A percentile compares a stretch with the other conserved stretches of the same genome.
These are phyloP conservation scores for Strigamia maritima DNA, from an alignment of 2,888 invertebrate species.

Conservation along the genomic window DNA sequence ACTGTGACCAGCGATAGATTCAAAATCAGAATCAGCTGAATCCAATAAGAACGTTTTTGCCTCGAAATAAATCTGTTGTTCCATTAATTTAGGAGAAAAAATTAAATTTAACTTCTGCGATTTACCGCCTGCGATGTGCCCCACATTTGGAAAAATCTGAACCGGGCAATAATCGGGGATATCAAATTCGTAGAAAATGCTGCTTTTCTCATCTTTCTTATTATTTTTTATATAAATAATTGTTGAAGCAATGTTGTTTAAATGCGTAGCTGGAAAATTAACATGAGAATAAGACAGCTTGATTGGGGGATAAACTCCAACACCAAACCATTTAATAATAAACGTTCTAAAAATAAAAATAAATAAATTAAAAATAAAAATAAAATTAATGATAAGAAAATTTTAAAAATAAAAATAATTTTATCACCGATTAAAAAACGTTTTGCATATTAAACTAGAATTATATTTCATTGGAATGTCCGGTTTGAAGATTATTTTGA, in stretches of 20 bases:
- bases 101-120: neutral
- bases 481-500: neutral
- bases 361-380: neutral
- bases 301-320: neutral
- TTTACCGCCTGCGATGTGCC: neutral
- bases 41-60: neutral
- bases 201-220: neutral
- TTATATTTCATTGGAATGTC: conserved; percentile 2
- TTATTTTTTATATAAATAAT: neutral
- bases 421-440: conserved; percentile 10
- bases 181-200: neutral
- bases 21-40: neutral
- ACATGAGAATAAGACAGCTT: neutral
- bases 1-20: neutral
- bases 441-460: neutral
- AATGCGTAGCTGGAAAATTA: neutral
- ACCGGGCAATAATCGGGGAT: neutral
- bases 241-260: neutral
- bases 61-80: neutral
- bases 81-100: neutral
- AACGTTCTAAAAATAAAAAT: neutral
- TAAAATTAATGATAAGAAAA: neutral
- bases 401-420: too few relatives aligned
- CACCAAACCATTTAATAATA: neutral
- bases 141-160: neutral